These are phyloP conservation scores for Rhagoletis zephyria DNA, from an alignment of 1,140 invertebrate genomes.

Conservation along the genomic window DNA sequence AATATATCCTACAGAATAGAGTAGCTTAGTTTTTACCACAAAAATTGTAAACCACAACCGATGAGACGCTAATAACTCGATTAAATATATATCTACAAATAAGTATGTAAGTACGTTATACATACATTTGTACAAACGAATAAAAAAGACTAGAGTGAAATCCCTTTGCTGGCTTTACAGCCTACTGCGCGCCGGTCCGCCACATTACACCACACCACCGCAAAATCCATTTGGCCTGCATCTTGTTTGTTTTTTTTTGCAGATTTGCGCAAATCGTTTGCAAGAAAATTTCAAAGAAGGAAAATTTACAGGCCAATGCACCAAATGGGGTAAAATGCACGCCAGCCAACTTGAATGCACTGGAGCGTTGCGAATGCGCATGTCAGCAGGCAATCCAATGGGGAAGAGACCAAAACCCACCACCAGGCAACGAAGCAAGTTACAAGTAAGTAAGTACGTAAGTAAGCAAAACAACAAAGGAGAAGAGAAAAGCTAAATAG, in stretches of 20 bases:
- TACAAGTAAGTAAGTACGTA: not conserved
- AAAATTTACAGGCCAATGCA: constrained; percentile 17
- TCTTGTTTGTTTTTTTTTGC: not conserved
- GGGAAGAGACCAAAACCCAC: not conserved
- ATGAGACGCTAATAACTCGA: no score
- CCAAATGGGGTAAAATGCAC: constrained; percentile 29
- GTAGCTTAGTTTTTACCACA: no score
- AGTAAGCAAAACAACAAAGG: not conserved
- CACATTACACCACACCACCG: not conserved
- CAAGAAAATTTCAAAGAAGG: not conserved
- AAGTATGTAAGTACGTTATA: no score
- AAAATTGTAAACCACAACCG: not conserved
- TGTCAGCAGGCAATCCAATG: constrained; percentile 37
- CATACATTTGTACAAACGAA: no score
- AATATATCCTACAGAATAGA: no score
- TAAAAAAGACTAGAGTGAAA: not conserved
- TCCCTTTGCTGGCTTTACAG: not conserved
- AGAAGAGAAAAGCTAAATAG: not conserved
- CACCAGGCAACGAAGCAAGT: not conserved
- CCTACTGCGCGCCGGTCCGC: not conserved
- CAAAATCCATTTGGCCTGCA: not conserved
- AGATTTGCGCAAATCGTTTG: not conserved
- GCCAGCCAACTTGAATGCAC: not conserved
- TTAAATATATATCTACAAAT: no score
- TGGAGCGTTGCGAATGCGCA: constrained; percentile 42